A percentile compares a stretch with the other conserved stretches of the same genome.
Evolutionary conservation across 1,140 invertebrate species (phyloP).

Genomic region (Achroia grisella): DNA sequence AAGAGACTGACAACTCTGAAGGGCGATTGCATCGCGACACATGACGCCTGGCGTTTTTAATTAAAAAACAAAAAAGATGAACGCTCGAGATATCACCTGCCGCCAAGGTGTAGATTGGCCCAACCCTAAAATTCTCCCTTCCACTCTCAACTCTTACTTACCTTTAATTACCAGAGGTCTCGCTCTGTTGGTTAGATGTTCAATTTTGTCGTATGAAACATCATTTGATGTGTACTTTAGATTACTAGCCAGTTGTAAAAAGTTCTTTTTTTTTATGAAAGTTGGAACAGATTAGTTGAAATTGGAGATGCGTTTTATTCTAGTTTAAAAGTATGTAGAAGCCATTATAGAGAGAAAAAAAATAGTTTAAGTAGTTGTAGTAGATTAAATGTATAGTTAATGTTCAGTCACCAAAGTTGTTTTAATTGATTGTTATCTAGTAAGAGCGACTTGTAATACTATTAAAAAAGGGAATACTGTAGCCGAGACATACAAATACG

Average conservation of each 20-base stretch:
- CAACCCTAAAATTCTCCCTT: conserved; percentile 42
- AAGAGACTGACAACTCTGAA: conserved; percentile 18
- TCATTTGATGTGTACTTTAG: conserved; percentile 17
- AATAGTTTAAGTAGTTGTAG: no score
- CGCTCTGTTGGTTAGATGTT: conserved; percentile 2
- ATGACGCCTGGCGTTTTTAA: conserved; percentile 54
- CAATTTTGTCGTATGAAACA: neutral
- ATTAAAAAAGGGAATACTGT: no score
- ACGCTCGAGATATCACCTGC: conserved; percentile 52
- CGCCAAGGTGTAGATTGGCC: conserved; percentile 57
- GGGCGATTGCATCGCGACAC: conserved; percentile 53
- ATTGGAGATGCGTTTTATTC: no score
- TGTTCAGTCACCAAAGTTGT: no score
- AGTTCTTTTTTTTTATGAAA: no score
- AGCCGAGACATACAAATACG: no score
- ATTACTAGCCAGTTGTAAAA: conserved; percentile 5
- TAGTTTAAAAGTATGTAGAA: no score
- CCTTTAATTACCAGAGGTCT: conserved; percentile 16
- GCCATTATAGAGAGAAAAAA: no score
- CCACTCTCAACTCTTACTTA: conserved; percentile 12
- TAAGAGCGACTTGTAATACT: no score
- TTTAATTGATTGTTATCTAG: no score
- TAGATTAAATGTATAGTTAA: no score
- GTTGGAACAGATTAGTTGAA: no score
- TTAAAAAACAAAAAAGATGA: conserved; percentile 46